phyloP scores from a whole-genome alignment of 1,140 invertebrate species.

The Bombus picipes region DNA sequence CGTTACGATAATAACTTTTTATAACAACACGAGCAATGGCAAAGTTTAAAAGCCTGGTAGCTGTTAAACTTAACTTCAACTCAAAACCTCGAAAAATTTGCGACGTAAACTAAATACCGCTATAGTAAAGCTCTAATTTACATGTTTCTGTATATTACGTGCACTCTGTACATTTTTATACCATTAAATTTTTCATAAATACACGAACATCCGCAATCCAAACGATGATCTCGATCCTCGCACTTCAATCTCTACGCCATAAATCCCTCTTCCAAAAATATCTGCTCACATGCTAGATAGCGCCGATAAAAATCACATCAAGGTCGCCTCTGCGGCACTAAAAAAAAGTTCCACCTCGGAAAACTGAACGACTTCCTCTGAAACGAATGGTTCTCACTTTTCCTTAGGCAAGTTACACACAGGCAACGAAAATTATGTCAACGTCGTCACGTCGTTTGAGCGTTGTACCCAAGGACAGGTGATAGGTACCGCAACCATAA shows the following conservation, averaged over 20 bases:
- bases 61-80: neutral
- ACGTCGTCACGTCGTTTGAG: conserved; percentile 79
- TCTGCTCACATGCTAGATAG: neutral
- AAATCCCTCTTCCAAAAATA: neutral
- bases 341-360: neutral
- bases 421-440: conserved; percentile 76
- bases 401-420: neutral
- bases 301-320: neutral
- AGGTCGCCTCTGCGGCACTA: neutral
- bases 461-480: conserved; percentile 65
- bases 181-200: neutral
- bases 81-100: neutral
- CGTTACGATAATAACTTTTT: neutral
- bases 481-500: conserved; percentile 74
- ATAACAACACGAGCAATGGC: neutral
- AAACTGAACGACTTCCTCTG: neutral
- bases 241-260: neutral
- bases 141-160: no score
- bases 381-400: neutral
- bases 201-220: neutral
- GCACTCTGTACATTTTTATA: no score
- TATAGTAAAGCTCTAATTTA: neutral
- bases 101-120: neutral
- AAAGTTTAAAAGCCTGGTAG: neutral
- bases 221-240: neutral